A percentile compares a stretch with the other conserved stretches of the same genome.
These are phyloP conservation scores for Sylvilagus floridanus DNA, from an alignment of 2,797 vertebrate species.

Conservation along the genomic window DNA sequence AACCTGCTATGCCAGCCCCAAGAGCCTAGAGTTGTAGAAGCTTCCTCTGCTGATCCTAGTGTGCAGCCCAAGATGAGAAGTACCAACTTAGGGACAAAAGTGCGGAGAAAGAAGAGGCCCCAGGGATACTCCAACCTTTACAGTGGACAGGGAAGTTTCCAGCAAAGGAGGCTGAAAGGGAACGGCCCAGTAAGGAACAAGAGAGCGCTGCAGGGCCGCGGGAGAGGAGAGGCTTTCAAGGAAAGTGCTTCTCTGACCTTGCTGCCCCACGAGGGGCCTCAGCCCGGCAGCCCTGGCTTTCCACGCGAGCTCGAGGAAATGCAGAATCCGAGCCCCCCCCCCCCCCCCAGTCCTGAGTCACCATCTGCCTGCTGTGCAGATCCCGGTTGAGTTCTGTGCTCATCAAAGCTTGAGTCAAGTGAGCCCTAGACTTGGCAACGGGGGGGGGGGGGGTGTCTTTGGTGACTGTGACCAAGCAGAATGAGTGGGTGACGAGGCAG, in stretches of 20 bases:
- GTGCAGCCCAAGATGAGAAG: neutral
- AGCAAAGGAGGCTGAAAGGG: neutral
- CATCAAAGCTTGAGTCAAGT: constrained; percentile 28
- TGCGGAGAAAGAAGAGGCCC: neutral
- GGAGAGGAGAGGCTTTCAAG: neutral
- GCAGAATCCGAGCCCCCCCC: neutral
- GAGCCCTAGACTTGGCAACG: neutral
- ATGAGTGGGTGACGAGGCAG: neutral
- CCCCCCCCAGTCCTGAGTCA: neutral
- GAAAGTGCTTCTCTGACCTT: constrained; percentile 4
- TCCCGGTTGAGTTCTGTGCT: neutral
- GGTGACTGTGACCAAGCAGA: constrained; percentile 6
- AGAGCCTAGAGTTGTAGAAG: neutral
- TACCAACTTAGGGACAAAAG: neutral
- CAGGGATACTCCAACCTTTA: neutral
- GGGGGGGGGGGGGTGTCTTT: neutral
- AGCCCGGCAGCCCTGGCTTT: neutral
- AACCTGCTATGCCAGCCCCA: neutral
- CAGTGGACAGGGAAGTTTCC: neutral
- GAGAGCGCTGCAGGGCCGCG: neutral
- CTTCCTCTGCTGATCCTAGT: neutral
- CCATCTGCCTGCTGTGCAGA: neutral
- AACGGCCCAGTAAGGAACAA: constrained; percentile 8
- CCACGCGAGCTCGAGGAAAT: neutral
- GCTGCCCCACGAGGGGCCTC: neutral